Conservation (phyloP, 2,113 vertebrate species). For the Oostethus manadensis region DNA sequence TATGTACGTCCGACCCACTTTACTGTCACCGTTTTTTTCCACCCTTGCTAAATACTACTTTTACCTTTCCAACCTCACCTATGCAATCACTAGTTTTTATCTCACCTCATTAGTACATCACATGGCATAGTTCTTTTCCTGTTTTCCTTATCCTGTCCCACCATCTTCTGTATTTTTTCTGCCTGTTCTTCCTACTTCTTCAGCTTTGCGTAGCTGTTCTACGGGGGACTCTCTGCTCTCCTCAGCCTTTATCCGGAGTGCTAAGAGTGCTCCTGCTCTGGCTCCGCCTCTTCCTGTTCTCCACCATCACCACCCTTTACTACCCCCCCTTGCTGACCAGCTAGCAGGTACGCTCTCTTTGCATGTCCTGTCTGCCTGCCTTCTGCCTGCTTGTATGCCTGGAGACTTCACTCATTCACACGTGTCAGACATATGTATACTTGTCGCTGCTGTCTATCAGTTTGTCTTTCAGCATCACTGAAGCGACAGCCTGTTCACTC, state of each 20-base stretch:
- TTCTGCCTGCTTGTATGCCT: slow-evolving; percentile 21
- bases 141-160: slow-evolving; percentile 66
- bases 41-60: neutral
- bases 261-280: slow-evolving; percentile 99
- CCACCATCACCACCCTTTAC: slow-evolving; percentile 87
- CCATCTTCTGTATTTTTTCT: slow-evolving; percentile 63
- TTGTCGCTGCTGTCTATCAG: neutral
- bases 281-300: slow-evolving; percentile 86
- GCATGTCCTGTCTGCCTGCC: slow-evolving; percentile 73
- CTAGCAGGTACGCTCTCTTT: slow-evolving; percentile 99
- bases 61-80: slow-evolving; percentile 2
- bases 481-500: slow-evolving; percentile 14
- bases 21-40: neutral
- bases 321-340: slow-evolving; percentile 99
- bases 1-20: neutral
- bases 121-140: slow-evolving; percentile 42
- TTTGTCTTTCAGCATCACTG: neutral
- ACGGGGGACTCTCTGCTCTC: slow-evolving; percentile 99
- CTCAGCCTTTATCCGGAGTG: slow-evolving; percentile 99
- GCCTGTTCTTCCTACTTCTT: slow-evolving; percentile 79
- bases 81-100: neutral
- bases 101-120: slow-evolving; percentile 11
- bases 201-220: slow-evolving; percentile 99
- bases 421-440: slow-evolving; percentile 11
- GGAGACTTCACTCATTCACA: slow-evolving; percentile 11